Conservation (phyloP, 2,113 vertebrate genomes). For the Pangasianodon hypophthalmus region DNA sequence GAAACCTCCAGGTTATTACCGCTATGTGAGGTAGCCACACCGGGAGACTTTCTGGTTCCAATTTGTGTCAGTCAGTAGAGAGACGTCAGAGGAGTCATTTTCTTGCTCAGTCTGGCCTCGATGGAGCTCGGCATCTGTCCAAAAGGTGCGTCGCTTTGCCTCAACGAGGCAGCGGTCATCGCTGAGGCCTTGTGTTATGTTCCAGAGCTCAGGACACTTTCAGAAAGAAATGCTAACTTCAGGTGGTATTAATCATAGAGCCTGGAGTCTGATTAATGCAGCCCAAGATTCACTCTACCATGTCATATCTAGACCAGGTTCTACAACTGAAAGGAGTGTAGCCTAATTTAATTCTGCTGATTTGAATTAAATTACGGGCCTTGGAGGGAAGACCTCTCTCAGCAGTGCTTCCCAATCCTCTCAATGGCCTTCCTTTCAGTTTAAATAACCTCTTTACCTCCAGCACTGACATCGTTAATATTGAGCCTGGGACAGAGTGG, state of each 20-base stretch:
- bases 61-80: slow-evolving; percentile 71
- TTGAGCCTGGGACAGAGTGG: slow-evolving; percentile 76
- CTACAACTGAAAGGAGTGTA: slow-evolving; percentile 32
- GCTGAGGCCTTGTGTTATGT: slow-evolving; percentile 42
- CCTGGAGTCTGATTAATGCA: slow-evolving; percentile 48
- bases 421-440: slow-evolving; percentile 76
- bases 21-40: slow-evolving; percentile 58
- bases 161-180: slow-evolving; percentile 50
- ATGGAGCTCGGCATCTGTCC: slow-evolving; percentile 51
- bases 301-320: slow-evolving; percentile 25
- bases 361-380: slow-evolving; percentile 35
- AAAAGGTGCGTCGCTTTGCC: slow-evolving; percentile 57
- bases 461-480: slow-evolving; percentile 76
- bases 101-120: slow-evolving; percentile 64
- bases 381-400: slow-evolving; percentile 22
- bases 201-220: slow-evolving; percentile 45
- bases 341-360: slow-evolving; percentile 43
- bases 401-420: slow-evolving; percentile 54
- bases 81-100: slow-evolving; percentile 67
- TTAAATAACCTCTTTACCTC: slow-evolving; percentile 73
- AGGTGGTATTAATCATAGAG: slow-evolving; percentile 61
- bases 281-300: slow-evolving; percentile 61
- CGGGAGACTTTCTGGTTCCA: slow-evolving; percentile 72
- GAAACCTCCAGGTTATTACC: slow-evolving; percentile 62
- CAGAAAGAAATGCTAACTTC: slow-evolving; percentile 33